These are phyloP conservation scores for Garra rufa DNA, from an alignment of 2,113 vertebrate genomes.

Conservation along the genomic window DNA sequence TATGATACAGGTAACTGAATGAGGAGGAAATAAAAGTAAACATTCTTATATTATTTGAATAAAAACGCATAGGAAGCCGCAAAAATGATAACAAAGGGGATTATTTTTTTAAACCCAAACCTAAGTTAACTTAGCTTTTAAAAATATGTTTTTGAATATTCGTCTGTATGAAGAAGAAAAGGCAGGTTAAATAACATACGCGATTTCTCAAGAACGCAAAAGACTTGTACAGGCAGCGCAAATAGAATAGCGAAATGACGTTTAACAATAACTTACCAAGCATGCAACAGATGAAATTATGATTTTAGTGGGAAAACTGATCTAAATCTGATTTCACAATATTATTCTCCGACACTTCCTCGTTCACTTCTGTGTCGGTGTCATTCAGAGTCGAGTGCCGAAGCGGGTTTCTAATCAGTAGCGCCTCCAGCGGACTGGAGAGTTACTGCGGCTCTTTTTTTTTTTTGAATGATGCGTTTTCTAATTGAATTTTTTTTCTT, in stretches of 20 bases:
- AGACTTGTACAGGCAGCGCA: background rate
- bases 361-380: slow-evolving; percentile 13
- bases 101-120: background rate
- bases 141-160: background rate
- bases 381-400: background rate
- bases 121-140: background rate
- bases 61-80: background rate
- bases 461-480: too few relatives aligned
- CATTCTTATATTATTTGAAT: background rate
- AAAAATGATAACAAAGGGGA: too few relatives aligned
- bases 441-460: background rate
- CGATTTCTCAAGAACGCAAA: background rate
- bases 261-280: slow-evolving; percentile 22
- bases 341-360: slow-evolving; percentile 47
- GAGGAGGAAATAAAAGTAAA: background rate
- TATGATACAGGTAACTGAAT: background rate
- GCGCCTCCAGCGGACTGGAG: slow-evolving; percentile 32
- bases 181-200: background rate
- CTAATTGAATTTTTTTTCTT: too few relatives aligned
- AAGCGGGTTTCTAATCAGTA: background rate
- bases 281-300: slow-evolving; percentile 6
- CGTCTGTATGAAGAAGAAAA: background rate
- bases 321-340: background rate
- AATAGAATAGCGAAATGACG: background rate
- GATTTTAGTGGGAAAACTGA: background rate